Evolutionary conservation across 2,888 invertebrate species (phyloP), one percentile per base, ranked within the genome.

Genomic region (Sisyra nigra): DNA sequence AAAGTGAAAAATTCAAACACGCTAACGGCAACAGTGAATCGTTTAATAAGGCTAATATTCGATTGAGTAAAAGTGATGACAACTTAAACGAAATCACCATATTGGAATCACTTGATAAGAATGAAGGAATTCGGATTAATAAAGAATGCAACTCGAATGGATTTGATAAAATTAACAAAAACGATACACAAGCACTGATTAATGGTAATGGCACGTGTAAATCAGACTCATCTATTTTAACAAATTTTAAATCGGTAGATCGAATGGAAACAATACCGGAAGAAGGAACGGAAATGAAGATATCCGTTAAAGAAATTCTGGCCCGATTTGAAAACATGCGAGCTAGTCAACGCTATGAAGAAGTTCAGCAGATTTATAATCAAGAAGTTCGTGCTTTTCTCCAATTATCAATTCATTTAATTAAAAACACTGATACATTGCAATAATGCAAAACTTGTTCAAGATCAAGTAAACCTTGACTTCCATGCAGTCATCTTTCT

Each of bases 241-340:
- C 13, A 7, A 41, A 35, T 15, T 32, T 15, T 32, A 31, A 18
- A 11, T 33, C 41, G 8, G 34, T 31, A 6, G 15, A 19, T 41
- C 41, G 74, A 59, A 84, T 85, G 84, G 84, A 83, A 61, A 85
- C 85, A 40, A 85, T 85, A 48, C 72, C 80, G 45, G 85, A 85
- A 60, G 85, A 85, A 55, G 72, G 73, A 30, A 67, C 66, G 37
- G 49, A 50, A n/a, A 78, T 77, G n/a, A 85, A 86, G 65, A 73
- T 85, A 54, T 84, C 85, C 48, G 85, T 85, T 49, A 79, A 80
- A 57, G 85, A 83, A 57, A 85, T 86, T 51, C 67, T 85, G 52
- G 83, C 83, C 43, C 69, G 85, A 49, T 86, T 86, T 62, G 86
- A 85, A 62, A 62, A 63, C 51, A 53, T 64, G 37, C 56, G 59